phyloP scores from a whole-genome alignment of 2,888 invertebrate genomes.

The Sphaerophoria rueppellii region DNA sequence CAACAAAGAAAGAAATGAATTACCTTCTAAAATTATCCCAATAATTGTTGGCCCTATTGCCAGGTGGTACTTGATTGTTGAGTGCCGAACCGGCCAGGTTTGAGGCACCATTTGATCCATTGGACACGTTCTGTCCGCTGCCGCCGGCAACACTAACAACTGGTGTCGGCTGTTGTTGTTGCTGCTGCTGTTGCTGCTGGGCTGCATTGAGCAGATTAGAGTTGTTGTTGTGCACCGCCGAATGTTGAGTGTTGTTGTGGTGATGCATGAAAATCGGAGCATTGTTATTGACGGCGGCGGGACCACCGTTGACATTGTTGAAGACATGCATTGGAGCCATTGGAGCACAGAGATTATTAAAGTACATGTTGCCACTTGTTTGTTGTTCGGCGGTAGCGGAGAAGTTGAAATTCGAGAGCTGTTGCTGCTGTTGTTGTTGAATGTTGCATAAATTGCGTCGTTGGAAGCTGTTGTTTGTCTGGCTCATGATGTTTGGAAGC shows the following conservation, averaged over 20 bases:
- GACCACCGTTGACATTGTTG: slow-evolving; percentile 72
- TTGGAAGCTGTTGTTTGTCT: slow-evolving; percentile 73
- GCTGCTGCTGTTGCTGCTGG: slow-evolving; percentile 77
- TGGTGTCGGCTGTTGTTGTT: slow-evolving; percentile 76
- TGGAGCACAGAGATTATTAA: slow-evolving; percentile 58
- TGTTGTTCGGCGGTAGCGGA: slow-evolving; percentile 53
- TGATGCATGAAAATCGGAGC: slow-evolving; percentile 82
- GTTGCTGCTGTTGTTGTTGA: slow-evolving; percentile 74
- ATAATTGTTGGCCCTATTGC: slow-evolving; percentile 95
- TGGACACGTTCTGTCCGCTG: slow-evolving; percentile 49
- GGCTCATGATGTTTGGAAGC: slow-evolving; percentile 75
- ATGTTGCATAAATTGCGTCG: slow-evolving; percentile 68
- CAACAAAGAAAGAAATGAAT: slow-evolving; percentile 75
- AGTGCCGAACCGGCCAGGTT: slow-evolving; percentile 82
- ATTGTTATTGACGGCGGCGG: slow-evolving; percentile 74
- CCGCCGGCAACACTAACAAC: slow-evolving; percentile 45
- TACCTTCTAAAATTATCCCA: slow-evolving; percentile 97
- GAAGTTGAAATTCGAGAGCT: slow-evolving; percentile 61
- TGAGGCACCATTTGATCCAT: slow-evolving; percentile 77
- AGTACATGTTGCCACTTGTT: slow-evolving; percentile 45
- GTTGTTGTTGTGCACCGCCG: slow-evolving; percentile 77
- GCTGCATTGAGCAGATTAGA: slow-evolving; percentile 79
- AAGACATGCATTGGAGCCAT: slow-evolving; percentile 70
- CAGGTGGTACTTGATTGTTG: slow-evolving; percentile 95
- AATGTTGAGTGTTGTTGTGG: slow-evolving; percentile 81